Evolutionary conservation across 2,888 invertebrate species (phyloP), one percentile per base, ranked within the genome.

Genomic region (Melieria crassipennis): DNA sequence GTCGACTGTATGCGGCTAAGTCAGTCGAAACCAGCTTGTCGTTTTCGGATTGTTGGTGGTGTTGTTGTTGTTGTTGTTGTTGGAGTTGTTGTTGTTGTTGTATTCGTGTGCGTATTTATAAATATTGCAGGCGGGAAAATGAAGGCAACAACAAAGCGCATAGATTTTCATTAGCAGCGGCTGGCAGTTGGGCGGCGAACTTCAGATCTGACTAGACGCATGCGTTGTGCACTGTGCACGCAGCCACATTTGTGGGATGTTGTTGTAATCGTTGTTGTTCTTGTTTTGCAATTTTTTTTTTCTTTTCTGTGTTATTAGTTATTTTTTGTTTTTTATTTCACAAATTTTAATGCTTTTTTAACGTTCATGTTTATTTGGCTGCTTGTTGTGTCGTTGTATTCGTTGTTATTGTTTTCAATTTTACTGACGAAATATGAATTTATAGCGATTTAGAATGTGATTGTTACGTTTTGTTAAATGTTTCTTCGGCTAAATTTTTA

Each of bases 181-280:
- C 30, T 30, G 30, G 30, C 30, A 30, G 30, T 30, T 30, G 30
- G 30, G 30, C 30, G 30, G 30, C 30, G 3, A 30, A 30, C 47
- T 65, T n/a, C 10, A 4, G 43, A 48, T 57, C 72, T 73, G 75
- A 72, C 76, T 74, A 75, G 77, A 73, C 76, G 76, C 76, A 77
- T 75, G 77, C 76, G 75, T 73, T 64, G 71, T 55, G 45, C 42
- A 16, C 67, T 63, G 69, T 61, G 63, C 13, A 43, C 47, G 11
- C 64, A 11, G 42, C 16, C 57, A 43, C 58, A n/a, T 52, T 13
- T 13, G 46, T 46, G 13, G 1, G 42, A 4, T 30, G 6, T 5
- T 56, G 57, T 60, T 13, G 48, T 55, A 47, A 55, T 69, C 60
- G 68, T 48, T 68, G 68, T 42, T 62, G 56, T 43, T 42, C 43